phyloP scores from a whole-genome alignment of 2,113 vertebrate genomes.

The Motacilla tschutschensis region DNA sequence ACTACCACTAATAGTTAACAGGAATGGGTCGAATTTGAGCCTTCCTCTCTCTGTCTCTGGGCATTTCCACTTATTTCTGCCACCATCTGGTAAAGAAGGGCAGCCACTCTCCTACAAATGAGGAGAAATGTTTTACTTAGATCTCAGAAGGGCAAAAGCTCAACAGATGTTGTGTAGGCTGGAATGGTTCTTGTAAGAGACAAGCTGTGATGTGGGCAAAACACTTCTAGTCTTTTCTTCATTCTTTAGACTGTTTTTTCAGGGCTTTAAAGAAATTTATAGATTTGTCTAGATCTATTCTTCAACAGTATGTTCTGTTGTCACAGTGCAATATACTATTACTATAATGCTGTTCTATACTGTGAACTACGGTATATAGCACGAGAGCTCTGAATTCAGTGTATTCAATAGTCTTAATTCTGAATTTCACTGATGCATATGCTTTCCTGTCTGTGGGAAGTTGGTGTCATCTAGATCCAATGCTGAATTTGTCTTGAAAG shows the following conservation, averaged over 20 bases:
- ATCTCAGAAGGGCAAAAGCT: conserved; percentile 1
- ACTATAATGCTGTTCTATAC: neutral
- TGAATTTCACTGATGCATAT: neutral
- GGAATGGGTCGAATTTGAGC: accelerated
- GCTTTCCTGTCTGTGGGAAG: neutral
- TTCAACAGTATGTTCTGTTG: neutral
- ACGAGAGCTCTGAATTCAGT: neutral
- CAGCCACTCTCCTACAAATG: neutral
- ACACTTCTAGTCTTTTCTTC: neutral
- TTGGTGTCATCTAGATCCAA: neutral
- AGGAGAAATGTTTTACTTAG: neutral
- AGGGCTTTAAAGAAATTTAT: neutral
- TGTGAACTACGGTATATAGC: neutral
- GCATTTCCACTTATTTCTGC: neutral
- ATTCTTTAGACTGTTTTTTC: neutral
- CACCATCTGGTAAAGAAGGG: neutral
- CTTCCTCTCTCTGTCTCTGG: neutral
- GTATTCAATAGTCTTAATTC: neutral
- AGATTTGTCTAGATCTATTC: neutral
- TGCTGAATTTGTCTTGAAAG: neutral
- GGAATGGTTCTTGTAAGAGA: neutral
- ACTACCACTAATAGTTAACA: neutral
- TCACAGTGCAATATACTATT: neutral
- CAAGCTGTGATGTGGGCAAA: neutral
- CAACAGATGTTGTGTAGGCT: conserved; percentile 4